Base-by-base conservation (phyloP, 1,140 invertebrate genomes). In the Drosophila azteca region DNA sequence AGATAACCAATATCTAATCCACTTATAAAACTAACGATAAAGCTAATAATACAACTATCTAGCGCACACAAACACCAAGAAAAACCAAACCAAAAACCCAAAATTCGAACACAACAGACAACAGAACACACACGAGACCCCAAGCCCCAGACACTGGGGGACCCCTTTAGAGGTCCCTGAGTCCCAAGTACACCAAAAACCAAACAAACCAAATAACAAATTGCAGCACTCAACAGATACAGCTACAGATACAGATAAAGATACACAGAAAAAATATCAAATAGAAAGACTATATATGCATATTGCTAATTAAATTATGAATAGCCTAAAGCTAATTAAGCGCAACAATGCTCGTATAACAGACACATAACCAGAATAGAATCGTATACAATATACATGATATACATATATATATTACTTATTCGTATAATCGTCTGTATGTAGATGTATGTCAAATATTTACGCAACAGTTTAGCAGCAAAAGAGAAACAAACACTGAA, bases 251-350 rank as follows among this genome's bases (percentile, higher is more conserved):
- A 73, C 70, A 70, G 51, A 63, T 44, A 73, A 45, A 57, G 49
- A 53, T 68, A 75, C 51, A 52, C 69, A 72, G 57, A 81, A 73
- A 50, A 51, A 85, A 85, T 85, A 85, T 53, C 62, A 72, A 73
- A 83, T 76, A 74, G 39, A 22, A 77, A 59, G 63, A 85, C 70
- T 77, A 67, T 77, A 74, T 77, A 70, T 77, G 65, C 68, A 70
- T 81, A 82, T 87, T 77, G 74, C 65, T 87, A 87, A 87, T 87
- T 87, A 75, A 87, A 79, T 71, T 76, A 87, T 62, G 62, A 78
- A 87, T 87, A 87, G 78, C 75, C 75, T 76, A 75, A 83, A 72
- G 65, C 83, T 87, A 82, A 87, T 88, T 87, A 87, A 88, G 66
- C 63, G 15, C 29, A 75, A 71, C 61, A 87, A 87, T 81, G 71